phyloP scores from a whole-genome alignment of 2,113 vertebrate genomes.

The Merops nubicus region DNA sequence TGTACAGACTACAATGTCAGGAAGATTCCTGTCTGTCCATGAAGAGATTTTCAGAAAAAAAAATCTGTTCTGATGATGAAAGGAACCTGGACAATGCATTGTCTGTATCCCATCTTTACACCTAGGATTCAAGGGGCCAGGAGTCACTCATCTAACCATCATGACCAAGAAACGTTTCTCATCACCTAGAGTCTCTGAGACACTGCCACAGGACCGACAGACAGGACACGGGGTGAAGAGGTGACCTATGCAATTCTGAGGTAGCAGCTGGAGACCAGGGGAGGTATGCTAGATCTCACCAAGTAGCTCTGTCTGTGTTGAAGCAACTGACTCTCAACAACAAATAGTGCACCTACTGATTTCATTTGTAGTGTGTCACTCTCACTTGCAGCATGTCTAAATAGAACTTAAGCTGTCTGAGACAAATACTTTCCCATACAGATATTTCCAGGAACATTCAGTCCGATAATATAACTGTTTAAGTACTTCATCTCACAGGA shows the following conservation, averaged over 20 bases:
- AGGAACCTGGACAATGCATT: neutral
- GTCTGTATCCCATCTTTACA: neutral
- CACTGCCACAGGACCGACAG: neutral
- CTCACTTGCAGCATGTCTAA: neutral
- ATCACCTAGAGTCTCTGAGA: neutral
- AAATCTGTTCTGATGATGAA: neutral
- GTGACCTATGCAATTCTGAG: neutral
- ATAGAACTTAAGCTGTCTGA: neutral
- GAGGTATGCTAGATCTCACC: neutral
- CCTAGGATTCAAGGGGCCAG: neutral
- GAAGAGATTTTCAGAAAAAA: neutral
- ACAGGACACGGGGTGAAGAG: accelerated
- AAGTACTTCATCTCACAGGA: too few relatives aligned
- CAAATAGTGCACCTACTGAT: neutral
- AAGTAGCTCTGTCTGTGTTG: neutral
- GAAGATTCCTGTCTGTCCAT: neutral
- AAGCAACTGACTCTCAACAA: neutral
- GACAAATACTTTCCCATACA: neutral
- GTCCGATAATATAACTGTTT: neutral
- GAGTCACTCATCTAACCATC: neutral
- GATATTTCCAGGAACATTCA: neutral
- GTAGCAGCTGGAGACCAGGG: neutral
- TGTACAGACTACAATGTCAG: neutral
- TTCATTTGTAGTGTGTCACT: neutral
- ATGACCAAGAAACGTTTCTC: neutral